Percentiles rank a stretch among this genome's conserved stretches.
These are phyloP conservation scores for Nephrotoma flavescens DNA, from an alignment of 2,888 invertebrate genomes.

Conservation along the genomic window DNA sequence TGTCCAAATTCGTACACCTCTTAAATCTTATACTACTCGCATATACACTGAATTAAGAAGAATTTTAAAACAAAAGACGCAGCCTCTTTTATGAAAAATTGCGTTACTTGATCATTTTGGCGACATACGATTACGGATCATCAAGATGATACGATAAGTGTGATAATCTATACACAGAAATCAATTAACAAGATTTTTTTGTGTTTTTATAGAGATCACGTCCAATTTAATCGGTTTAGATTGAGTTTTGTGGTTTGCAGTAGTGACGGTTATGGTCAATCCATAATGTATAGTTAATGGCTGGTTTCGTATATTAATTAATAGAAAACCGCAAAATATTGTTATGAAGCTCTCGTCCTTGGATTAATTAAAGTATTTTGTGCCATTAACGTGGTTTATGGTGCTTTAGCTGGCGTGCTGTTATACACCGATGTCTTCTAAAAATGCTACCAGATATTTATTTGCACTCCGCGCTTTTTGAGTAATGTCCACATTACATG, in stretches of 20 bases:
- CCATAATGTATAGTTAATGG: background rate
- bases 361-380: background rate
- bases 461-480: too few species aligned
- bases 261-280: background rate
- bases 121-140: background rate
- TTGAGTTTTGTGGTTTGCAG: background rate
- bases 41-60: background rate
- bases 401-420: too few species aligned
- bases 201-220: background rate
- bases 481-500: background rate
- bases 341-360: background rate
- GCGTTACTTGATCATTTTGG: background rate
- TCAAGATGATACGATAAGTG: background rate
- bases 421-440: too few species aligned
- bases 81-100: background rate
- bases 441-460: too few species aligned
- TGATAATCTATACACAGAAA: background rate
- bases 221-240: background rate
- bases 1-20: background rate
- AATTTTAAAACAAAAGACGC: background rate
- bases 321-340: background rate
- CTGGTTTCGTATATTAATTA: background rate
- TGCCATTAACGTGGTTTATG: too few species aligned
- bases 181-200: background rate
- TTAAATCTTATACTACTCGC: background rate